phyloP scores from a whole-genome alignment of 2,113 vertebrate species.

The Gobius niger region DNA sequence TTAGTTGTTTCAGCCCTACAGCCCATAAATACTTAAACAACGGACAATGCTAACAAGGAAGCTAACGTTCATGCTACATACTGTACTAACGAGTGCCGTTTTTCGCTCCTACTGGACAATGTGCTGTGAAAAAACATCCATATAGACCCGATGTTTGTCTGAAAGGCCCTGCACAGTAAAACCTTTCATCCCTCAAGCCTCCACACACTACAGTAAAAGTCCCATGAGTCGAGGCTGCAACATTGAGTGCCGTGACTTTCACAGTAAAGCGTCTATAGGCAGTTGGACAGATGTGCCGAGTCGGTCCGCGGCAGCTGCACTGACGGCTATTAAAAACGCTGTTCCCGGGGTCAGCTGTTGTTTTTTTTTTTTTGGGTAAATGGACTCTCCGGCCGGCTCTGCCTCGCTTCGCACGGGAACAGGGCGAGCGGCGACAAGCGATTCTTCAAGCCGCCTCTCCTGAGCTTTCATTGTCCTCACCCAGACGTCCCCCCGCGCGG shows the following conservation, averaged over 20 bases:
- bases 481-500: slow-evolving; percentile 11
- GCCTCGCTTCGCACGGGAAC: slow-evolving; percentile 15
- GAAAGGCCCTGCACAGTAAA: too few species aligned
- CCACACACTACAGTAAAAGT: too few species aligned
- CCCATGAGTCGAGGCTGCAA: too few species aligned
- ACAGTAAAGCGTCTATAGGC: background rate
- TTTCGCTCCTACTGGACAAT: too few species aligned
- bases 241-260: background rate
- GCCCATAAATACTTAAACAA: too few species aligned
- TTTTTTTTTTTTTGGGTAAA: slow-evolving; percentile 2
- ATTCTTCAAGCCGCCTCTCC: slow-evolving; percentile 33
- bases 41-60: too few species aligned
- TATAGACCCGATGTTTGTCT: too few species aligned
- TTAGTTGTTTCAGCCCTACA: too few species aligned
- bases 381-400: background rate
- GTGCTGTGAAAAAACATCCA: too few species aligned
- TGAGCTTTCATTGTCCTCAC: slow-evolving; percentile 28
- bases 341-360: background rate
- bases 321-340: background rate
- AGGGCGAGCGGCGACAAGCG: slow-evolving; percentile 26
- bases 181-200: too few species aligned
- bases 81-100: too few species aligned
- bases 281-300: background rate
- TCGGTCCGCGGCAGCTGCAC: background rate
- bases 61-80: too few species aligned